phyloP scores from a whole-genome alignment of 2,888 invertebrate species.

The Bellardia pandia region DNA sequence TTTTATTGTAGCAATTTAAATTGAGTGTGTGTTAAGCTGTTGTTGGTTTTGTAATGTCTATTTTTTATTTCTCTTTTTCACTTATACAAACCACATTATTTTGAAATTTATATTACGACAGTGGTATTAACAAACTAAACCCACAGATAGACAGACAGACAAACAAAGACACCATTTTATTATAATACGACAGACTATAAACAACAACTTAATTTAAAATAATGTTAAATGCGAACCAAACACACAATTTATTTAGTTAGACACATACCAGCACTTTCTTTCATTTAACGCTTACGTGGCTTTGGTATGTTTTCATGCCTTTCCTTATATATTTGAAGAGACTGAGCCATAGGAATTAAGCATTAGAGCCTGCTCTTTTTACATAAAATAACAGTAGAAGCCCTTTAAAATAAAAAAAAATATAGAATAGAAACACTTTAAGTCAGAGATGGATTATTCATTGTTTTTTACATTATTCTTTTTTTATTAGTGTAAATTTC shows the following conservation, averaged over 20 bases:
- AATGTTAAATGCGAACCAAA: slow-evolving; percentile 27
- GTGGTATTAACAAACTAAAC: background rate
- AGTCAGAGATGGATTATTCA: background rate
- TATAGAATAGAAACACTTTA: background rate
- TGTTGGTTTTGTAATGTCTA: slow-evolving; percentile 45
- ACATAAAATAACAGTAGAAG: background rate
- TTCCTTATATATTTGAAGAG: background rate
- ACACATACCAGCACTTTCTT: slow-evolving; percentile 5
- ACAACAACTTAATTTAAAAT: slow-evolving; percentile 61
- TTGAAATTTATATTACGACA: slow-evolving; percentile 25
- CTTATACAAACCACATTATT: slow-evolving; percentile 49
- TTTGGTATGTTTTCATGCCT: background rate
- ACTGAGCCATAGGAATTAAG: background rate
- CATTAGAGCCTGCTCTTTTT: background rate
- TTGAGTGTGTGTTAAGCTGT: slow-evolving; percentile 49
- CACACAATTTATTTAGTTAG: background rate
- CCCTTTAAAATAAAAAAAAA: background rate
- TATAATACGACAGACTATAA: slow-evolving; percentile 34
- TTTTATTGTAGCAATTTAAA: slow-evolving; percentile 38
- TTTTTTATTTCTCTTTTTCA: background rate
- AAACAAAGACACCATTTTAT: slow-evolving; percentile 22
- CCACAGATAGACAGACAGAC: background rate
- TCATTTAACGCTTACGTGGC: background rate
- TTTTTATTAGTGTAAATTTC: background rate
- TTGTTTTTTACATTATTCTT: background rate